Evolutionary conservation across 1,140 invertebrate species (phyloP).

Genomic region (Drosophila santomea): DNA sequence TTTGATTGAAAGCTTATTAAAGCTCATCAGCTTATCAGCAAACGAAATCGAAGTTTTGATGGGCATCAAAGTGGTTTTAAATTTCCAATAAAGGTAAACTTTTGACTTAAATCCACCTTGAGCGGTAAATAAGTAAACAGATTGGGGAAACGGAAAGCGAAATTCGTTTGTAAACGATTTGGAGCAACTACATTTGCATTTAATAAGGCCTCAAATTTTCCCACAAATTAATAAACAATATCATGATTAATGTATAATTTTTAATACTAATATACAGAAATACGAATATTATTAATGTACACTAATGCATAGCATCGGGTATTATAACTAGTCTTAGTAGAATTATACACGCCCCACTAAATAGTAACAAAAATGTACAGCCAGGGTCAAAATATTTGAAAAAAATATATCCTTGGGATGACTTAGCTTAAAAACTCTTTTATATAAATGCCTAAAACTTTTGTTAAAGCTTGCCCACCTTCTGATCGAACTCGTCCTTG

Average conservation of each 20-base stretch:
- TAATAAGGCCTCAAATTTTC: not conserved
- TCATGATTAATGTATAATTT: too few species aligned
- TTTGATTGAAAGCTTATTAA: not conserved
- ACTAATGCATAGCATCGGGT: not conserved
- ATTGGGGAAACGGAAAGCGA: not conserved
- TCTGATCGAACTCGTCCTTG: constrained; percentile 85
- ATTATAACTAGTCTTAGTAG: not conserved
- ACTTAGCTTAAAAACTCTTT: not conserved
- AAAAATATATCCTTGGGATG: not conserved
- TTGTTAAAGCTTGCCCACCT: constrained; percentile 30
- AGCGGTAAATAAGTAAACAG: not conserved
- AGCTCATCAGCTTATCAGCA: not conserved
- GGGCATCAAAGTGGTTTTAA: not conserved
- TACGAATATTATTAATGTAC: not conserved
- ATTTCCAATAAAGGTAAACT: not conserved
- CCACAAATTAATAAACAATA: not conserved
- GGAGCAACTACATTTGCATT: too few species aligned
- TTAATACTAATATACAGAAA: not conserved
- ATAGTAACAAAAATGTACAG: not conserved
- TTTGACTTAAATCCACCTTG: not conserved
- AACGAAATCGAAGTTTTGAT: not conserved
- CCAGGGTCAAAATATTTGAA: not conserved
- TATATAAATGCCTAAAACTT: not conserved
- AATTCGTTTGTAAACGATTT: too few species aligned
- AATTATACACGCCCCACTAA: not conserved